A percentile compares a stretch with the other conserved stretches of the same genome.
These are phyloP conservation scores for Apodemus speciosus DNA, from an alignment of 2,113 vertebrate species.

Conservation along the genomic window DNA sequence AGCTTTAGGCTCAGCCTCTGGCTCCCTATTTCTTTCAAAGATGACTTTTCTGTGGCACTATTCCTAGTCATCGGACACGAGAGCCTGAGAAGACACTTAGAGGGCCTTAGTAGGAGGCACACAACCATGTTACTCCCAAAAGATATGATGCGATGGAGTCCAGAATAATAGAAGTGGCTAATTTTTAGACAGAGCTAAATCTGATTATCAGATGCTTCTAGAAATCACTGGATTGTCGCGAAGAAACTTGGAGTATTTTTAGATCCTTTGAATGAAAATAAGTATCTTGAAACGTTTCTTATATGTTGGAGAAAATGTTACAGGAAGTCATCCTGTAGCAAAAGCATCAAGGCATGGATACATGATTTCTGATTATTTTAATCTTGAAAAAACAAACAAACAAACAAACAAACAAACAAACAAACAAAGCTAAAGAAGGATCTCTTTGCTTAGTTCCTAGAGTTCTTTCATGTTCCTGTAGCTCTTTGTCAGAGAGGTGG, in stretches of 20 bases:
- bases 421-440: not conserved
- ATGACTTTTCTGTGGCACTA: not conserved
- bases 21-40: not conserved
- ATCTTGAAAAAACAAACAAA: constrained; percentile 38
- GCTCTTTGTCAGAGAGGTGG: not conserved
- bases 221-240: constrained; percentile 31
- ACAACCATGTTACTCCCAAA: not conserved
- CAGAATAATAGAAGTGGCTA: constrained; percentile 22
- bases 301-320: constrained; percentile 41
- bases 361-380: constrained; percentile 45
- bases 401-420: constrained; percentile 28
- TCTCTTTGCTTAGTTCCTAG: not conserved
- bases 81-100: not conserved
- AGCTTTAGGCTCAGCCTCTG: not conserved
- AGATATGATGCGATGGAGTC: not conserved
- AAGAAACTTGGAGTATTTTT: constrained; percentile 59
- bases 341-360: not conserved
- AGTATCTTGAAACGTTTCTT: constrained; percentile 45
- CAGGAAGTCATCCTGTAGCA: constrained; percentile 4
- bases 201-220: constrained; percentile 38
- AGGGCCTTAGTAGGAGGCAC: constrained; percentile 17
- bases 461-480: not conserved
- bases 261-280: constrained; percentile 46
- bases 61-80: not conserved
- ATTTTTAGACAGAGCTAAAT: constrained; percentile 50